A percentile compares a stretch with the other conserved stretches of the same genome.
These are phyloP conservation scores for Papilio protenor DNA, from an alignment of 2,888 invertebrate genomes.

Conservation along the genomic window DNA sequence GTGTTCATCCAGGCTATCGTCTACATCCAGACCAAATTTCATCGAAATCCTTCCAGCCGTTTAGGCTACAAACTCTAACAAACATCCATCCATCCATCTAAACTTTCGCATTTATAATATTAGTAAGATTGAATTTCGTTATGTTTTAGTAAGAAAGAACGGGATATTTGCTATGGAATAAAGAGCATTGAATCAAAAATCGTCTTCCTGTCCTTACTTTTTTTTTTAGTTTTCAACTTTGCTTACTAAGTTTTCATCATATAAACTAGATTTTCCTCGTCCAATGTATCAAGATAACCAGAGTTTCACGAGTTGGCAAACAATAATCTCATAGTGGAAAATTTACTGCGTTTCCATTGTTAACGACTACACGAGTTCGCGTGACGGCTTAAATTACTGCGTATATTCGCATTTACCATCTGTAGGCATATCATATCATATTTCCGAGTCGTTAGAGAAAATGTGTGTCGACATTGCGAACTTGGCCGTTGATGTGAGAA, in stretches of 20 bases:
- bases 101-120: too few relatives aligned
- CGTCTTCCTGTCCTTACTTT: neutral
- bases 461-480: slow-evolving; percentile 56
- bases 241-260: neutral
- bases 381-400: slow-evolving; percentile 63
- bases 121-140: too few relatives aligned
- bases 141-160: neutral
- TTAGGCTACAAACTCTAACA: too few relatives aligned
- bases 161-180: neutral
- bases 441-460: slow-evolving; percentile 68
- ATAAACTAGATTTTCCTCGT: slow-evolving; percentile 51
- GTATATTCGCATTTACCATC: slow-evolving; percentile 52
- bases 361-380: slow-evolving; percentile 57
- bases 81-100: too few relatives aligned
- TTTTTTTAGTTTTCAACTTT: neutral
- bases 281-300: slow-evolving; percentile 53
- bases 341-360: slow-evolving; percentile 67
- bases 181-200: too few relatives aligned
- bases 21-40: too few relatives aligned
- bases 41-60: too few relatives aligned
- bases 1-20: too few relatives aligned
- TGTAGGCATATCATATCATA: slow-evolving; percentile 50
- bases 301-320: slow-evolving; percentile 63
- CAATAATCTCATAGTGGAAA: slow-evolving; percentile 72
- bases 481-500: slow-evolving; percentile 59